These are phyloP conservation scores for Volucella bombylans DNA, from an alignment of 2,888 invertebrate species.

Conservation along the genomic window DNA sequence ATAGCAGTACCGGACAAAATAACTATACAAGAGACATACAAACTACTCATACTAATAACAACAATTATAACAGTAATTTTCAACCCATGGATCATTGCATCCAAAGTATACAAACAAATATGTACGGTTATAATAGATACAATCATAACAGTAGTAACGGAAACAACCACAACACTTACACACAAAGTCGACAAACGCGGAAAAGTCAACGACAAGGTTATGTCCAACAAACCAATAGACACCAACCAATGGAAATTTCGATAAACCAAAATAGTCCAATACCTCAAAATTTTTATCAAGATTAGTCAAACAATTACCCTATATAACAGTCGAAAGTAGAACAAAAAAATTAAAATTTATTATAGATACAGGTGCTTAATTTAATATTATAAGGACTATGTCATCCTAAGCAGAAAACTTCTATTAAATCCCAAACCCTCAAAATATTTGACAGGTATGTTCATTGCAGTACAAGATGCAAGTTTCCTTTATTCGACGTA, in stretches of 20 bases:
- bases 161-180: not conserved
- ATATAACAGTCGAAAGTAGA: constrained; percentile 24
- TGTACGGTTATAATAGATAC: not conserved
- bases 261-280: not conserved
- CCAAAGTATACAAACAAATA: constrained; percentile 9
- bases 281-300: constrained; percentile 17
- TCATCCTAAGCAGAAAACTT: constrained; percentile 8
- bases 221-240: not conserved
- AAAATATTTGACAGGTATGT: not conserved
- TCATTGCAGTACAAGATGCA: not conserved
- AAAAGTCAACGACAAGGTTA: constrained; percentile 3
- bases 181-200: constrained; percentile 5
- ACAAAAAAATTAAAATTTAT: constrained; percentile 23
- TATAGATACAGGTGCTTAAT: constrained; percentile 35
- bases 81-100: constrained; percentile 7
- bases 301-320: constrained; percentile 18
- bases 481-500: constrained; percentile 17
- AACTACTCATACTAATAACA: too few species aligned
- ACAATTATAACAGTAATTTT: not conserved
- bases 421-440: not conserved
- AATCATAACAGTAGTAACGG: not conserved
- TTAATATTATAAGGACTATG: too few species aligned
- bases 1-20: too few species aligned
- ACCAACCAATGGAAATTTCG: constrained; percentile 13
- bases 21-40: too few species aligned